Conservation (phyloP, 1,140 invertebrate species). For the Trichonephila clavipes region DNA sequence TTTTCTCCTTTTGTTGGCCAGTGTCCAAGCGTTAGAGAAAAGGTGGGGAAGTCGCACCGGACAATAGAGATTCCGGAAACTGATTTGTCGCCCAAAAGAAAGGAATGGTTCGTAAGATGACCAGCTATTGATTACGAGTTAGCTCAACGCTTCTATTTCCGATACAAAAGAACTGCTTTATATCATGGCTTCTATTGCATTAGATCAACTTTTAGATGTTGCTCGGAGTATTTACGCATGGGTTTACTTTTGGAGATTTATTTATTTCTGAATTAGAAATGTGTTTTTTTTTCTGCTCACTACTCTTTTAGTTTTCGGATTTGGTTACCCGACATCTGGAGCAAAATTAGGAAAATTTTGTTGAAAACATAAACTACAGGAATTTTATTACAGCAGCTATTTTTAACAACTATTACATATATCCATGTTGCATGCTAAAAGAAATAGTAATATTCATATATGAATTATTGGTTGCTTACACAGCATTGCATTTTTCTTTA, state of each 20-base stretch:
- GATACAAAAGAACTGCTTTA: neutral
- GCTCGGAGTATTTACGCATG: neutral
- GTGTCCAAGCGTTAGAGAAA: conserved; percentile 43
- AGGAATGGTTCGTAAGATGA: conserved; percentile 54
- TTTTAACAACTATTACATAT: too few species aligned
- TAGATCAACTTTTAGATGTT: conserved; percentile 20
- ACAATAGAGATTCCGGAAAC: conserved; percentile 66
- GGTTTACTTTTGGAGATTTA: neutral
- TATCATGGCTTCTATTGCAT: neutral
- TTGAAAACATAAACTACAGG: too few species aligned
- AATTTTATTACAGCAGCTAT: too few species aligned
- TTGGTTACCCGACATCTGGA: too few species aligned
- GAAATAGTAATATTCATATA: too few species aligned
- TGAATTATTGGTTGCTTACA: too few species aligned
- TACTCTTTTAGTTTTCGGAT: neutral
- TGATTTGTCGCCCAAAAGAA: conserved; percentile 60
- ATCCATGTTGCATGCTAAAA: too few species aligned
- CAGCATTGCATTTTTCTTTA: neutral
- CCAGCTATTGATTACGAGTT: conserved; percentile 52
- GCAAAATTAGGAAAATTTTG: too few species aligned
- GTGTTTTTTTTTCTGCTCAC: neutral
- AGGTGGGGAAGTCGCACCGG: conserved; percentile 54
- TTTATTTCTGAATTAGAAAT: neutral
- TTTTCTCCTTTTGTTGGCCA: conserved; percentile 45
- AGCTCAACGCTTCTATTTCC: conserved; percentile 1